Base-by-base conservation (phyloP, 2,113 vertebrate species). In the Calonectris borealis region DNA sequence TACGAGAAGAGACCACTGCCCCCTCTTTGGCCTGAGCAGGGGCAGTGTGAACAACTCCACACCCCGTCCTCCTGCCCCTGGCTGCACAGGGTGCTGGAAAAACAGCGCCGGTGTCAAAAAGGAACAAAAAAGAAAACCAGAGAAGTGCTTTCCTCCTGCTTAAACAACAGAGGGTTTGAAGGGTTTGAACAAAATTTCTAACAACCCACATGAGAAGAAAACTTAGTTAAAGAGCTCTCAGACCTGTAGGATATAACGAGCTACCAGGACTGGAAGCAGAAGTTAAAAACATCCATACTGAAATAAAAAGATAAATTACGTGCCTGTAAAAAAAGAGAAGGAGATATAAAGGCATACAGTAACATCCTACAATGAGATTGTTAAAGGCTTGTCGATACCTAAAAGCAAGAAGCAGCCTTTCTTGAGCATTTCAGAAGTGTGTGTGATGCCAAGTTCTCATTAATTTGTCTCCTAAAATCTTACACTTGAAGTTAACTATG, bases 261-360 rank as follows among this genome's bases (percentile, higher is more conserved):
- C n/a, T 76, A 65, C 26, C 34, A 76, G 51, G 48, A 87, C 32
- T 48, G 38, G 48, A 86, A 84, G 16, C 40, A 75, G n/a, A 86
- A 71, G 73, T 60, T 68, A 71, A 84, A 86, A 94, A 93, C 38
- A 68, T 87, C 84, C 22, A 4, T 76, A 71, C 17, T 49, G 42
- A 87, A 93, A 94, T 72, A 65, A 89, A 86, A 93, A 82, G 86
- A 84, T 71, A 93, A 93, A 91, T 87, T 4, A 44, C 44, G 20
- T 64, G 31, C 21, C 78, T 91, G 57, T 52, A 48, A 88, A 83
- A 83, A 60, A 86, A 83, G n/a, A 90, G 58, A 18, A 91, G 40
- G 32, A 86, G 51, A 52, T 71, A 68, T 10, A 71, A 89, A 94
- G 26, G 38, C 57, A 57, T 13, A 40, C 1, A 80, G 83, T 72